These are phyloP conservation scores for Drosophila murphyi DNA, from an alignment of 1,140 invertebrate species.

Conservation along the genomic window DNA sequence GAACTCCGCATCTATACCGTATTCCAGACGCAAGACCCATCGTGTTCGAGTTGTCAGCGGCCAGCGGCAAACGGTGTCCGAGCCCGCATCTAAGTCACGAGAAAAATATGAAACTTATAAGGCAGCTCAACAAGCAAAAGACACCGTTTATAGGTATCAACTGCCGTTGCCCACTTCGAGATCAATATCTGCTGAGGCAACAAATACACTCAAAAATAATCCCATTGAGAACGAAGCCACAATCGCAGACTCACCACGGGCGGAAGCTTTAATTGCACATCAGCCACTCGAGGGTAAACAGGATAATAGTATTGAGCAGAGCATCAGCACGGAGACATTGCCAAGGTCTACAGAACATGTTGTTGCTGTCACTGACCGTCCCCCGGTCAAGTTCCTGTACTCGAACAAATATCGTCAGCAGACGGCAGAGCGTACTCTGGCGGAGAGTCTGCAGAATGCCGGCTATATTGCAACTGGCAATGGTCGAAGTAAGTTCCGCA, in stretches of 20 bases:
- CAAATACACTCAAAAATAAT: conserved; percentile 43
- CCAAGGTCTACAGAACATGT: conserved; percentile 52
- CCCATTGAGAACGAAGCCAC: conserved; percentile 64
- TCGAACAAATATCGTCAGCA: conserved; percentile 78
- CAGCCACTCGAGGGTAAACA: conserved; percentile 41
- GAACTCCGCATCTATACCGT: conserved; percentile 8
- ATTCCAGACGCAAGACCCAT: conserved; percentile 53
- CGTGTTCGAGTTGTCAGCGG: conserved; percentile 50
- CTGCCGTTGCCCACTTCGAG: background rate
- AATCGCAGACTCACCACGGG: conserved; percentile 49
- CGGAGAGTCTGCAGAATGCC: conserved; percentile 76
- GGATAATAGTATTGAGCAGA: conserved; percentile 67
- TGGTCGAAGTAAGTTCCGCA: conserved; percentile 45
- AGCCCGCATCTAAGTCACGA: conserved; percentile 32
- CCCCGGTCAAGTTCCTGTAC: conserved; percentile 70
- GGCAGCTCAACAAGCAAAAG: conserved; percentile 44
- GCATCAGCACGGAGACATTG: conserved; percentile 16
- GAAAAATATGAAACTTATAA: conserved; percentile 72
- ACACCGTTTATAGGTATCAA: conserved; percentile 9
- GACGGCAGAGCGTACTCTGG: conserved; percentile 67
- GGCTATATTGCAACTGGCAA: conserved; percentile 61
- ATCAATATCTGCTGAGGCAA: background rate
- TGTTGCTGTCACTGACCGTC: conserved; percentile 62
- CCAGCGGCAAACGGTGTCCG: conserved; percentile 28
- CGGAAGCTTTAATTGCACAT: conserved; percentile 68